Conservation (phyloP, 2,113 vertebrate genomes). For the Oostethus manadensis region DNA sequence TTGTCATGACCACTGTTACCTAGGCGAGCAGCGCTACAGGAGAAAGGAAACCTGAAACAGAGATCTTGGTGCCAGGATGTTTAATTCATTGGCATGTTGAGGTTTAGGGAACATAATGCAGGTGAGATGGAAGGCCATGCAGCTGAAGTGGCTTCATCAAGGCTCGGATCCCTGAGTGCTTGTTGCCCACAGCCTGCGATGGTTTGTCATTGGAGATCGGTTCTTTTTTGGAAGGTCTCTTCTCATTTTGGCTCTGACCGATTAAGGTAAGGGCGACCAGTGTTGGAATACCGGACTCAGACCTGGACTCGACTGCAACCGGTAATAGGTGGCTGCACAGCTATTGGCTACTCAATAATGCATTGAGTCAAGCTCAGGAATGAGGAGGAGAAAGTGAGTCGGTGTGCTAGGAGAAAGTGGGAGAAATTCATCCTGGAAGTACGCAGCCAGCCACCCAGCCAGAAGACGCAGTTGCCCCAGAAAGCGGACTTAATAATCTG, state of each 20-base stretch:
- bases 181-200: conserved; percentile 19
- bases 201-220: conserved; percentile 3
- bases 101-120: conserved; percentile 24
- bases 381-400: conserved; percentile 39
- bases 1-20: conserved; percentile 73
- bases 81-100: conserved; percentile 69
- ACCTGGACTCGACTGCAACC: neutral
- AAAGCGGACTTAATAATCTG: neutral
- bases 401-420: conserved; percentile 6
- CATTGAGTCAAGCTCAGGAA: conserved; percentile 31
- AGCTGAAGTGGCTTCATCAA: conserved; percentile 43
- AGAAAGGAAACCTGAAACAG: conserved; percentile 68
- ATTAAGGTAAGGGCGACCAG: conserved; percentile 5
- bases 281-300: neutral
- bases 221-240: neutral
- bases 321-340: conserved; percentile 43
- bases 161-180: conserved; percentile 25
- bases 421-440: conserved; percentile 8
- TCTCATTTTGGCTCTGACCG: neutral
- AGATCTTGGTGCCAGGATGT: conserved; percentile 65
- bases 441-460: fast-evolving
- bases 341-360: conserved; percentile 64
- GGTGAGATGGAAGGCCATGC: neutral
- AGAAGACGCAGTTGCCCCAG: neutral
- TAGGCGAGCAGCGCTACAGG: conserved; percentile 46